Evolutionary conservation across 2,113 vertebrate species (phyloP).

Genomic region (Toxostoma redivivum): DNA sequence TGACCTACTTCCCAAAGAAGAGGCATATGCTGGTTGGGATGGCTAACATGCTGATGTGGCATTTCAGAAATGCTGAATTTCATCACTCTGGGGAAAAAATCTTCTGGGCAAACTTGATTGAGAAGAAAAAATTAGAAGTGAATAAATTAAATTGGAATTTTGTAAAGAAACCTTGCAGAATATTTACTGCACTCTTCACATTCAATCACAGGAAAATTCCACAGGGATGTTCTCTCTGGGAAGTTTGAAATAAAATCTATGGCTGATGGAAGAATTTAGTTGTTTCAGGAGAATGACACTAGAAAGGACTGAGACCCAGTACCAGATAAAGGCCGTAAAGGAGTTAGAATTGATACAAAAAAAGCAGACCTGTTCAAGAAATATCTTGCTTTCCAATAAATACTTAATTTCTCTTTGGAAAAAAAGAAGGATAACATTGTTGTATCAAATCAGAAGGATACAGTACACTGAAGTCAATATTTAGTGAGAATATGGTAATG

Average conservation of each 20-base stretch:
- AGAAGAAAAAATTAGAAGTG: neutral
- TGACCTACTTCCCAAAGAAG: constrained; percentile 7
- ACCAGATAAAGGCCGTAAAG: neutral
- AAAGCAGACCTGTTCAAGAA: neutral
- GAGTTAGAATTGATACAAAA: neutral
- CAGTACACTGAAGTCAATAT: neutral
- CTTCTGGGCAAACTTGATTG: neutral
- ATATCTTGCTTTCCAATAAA: neutral
- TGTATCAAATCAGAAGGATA: neutral
- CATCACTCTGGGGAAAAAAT: neutral
- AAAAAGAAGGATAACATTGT: neutral
- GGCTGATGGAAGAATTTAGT: neutral
- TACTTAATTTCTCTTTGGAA: neutral
- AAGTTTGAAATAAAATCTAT: neutral
- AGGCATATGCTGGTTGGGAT: neutral
- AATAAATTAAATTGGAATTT: neutral
- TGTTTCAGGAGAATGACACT: neutral
- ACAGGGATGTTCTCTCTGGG: neutral
- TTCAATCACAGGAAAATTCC: neutral
- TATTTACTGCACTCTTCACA: neutral
- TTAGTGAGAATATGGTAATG: neutral
- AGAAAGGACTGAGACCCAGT: neutral
- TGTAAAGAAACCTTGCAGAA: neutral
- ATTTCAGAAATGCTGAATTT: neutral
- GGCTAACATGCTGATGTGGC: neutral